These are phyloP conservation scores for Rhimphoctona megacephalus DNA, from an alignment of 2,888 invertebrate genomes.

Conservation along the genomic window DNA sequence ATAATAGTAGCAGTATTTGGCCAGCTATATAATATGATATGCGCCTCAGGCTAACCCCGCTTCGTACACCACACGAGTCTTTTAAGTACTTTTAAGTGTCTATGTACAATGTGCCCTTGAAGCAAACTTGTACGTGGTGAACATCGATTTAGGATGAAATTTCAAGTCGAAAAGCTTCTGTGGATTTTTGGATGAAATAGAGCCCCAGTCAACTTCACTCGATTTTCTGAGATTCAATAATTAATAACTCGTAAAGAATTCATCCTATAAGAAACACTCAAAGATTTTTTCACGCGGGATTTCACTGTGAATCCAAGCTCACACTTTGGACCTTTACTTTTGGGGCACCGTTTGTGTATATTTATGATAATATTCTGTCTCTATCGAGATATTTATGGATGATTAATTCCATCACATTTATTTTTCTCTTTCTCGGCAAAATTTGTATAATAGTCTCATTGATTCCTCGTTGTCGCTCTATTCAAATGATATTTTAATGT, in stretches of 20 bases:
- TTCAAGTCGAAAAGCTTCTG: background rate
- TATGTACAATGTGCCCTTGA: background rate
- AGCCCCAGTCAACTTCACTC: too few species aligned
- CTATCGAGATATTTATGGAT: background rate
- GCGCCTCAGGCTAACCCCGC: conserved; percentile 26
- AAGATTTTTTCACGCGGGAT: background rate
- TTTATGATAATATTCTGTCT: background rate
- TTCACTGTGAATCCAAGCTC: background rate
- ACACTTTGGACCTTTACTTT: background rate
- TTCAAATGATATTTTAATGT: background rate
- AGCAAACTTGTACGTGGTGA: background rate
- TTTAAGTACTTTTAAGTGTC: conserved; percentile 33
- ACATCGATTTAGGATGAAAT: background rate
- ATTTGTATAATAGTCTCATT: conserved; percentile 10
- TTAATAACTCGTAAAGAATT: background rate
- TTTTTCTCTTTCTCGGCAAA: background rate
- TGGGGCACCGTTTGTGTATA: conserved; percentile 2
- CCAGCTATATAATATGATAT: conserved; percentile 31
- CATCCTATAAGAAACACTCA: background rate
- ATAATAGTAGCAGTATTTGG: conserved; percentile 43
- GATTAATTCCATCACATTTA: conserved; percentile 3
- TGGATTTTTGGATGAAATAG: background rate
- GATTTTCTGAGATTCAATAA: background rate
- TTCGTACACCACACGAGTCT: conserved; percentile 23
- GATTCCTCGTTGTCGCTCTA: conserved; percentile 3